A percentile compares a stretch with the other conserved stretches of the same genome.
Conservation (phyloP, 1,140 invertebrate genomes). For the Bacillus rossius region DNA sequence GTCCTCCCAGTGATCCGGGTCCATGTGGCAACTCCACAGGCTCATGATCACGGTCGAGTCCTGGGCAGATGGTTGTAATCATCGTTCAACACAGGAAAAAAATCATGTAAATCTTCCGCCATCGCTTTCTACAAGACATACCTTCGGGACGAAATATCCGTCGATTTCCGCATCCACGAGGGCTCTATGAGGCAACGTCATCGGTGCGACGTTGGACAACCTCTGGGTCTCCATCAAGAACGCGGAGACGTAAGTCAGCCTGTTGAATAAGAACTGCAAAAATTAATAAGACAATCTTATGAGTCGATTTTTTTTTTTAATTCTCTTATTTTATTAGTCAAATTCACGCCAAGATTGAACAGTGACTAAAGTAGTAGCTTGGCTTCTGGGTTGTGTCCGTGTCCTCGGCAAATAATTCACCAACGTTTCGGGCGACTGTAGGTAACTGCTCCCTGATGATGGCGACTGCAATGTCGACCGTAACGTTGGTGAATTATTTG, state of each 20-base stretch:
- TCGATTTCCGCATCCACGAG: conserved; percentile 23
- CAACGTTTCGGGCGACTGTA: too few species aligned
- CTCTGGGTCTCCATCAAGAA: conserved; percentile 55
- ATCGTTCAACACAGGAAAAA: conserved; percentile 20
- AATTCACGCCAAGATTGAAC: too few species aligned
- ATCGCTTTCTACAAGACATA: neutral
- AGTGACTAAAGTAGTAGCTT: too few species aligned
- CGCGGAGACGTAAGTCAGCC: conserved; percentile 55
- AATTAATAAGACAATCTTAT: too few species aligned
- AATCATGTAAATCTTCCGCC: neutral
- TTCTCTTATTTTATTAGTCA: too few species aligned
- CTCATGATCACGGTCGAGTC: conserved; percentile 41
- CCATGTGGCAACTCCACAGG: conserved; percentile 37
- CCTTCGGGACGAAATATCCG: conserved; percentile 29
- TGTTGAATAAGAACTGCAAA: too few species aligned
- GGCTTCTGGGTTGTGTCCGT: too few species aligned
- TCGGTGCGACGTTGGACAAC: conserved; percentile 50
- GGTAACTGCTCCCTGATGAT: too few species aligned
- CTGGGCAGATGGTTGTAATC: conserved; percentile 4
- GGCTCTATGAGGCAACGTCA: conserved; percentile 42
- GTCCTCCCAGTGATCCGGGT: conserved; percentile 48
- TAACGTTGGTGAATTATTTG: too few species aligned
- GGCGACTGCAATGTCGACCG: too few species aligned
- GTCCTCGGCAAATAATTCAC: too few species aligned
- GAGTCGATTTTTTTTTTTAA: too few species aligned